Conservation (phyloP, 2,113 vertebrate genomes). For the Uria lomvia region DNA sequence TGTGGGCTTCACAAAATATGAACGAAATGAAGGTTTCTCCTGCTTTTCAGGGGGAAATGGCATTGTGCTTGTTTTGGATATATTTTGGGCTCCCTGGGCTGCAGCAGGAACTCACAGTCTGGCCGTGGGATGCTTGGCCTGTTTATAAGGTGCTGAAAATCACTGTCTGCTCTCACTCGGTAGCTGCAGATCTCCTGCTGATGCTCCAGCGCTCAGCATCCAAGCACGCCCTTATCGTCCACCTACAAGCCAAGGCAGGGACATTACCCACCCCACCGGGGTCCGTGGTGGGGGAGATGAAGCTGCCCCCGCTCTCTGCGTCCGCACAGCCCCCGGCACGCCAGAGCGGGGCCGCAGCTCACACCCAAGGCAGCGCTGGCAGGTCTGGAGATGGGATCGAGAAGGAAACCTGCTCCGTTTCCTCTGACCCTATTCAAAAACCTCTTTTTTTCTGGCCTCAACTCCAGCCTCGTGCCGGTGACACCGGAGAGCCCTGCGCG, state of each 20-base stretch:
- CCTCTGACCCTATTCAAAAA: background rate
- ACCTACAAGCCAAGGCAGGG: background rate
- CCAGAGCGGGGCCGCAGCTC: background rate
- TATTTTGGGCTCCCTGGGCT: background rate
- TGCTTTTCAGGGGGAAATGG: background rate
- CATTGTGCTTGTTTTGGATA: background rate
- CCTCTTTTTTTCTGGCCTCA: background rate
- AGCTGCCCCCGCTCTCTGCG: background rate
- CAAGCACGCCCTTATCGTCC: background rate
- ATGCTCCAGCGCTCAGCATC: background rate
- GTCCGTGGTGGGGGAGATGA: rapidly evolving
- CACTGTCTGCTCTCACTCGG: background rate
- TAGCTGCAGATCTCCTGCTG: background rate
- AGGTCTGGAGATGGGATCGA: background rate
- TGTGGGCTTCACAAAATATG: background rate
- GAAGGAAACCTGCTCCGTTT: background rate
- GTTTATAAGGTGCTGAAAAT: background rate
- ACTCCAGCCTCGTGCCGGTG: background rate
- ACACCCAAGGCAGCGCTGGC: background rate
- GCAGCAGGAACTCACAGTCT: background rate
- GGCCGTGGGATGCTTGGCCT: background rate
- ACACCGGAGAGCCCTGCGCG: rapidly evolving
- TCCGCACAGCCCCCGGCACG: rapidly evolving
- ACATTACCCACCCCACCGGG: background rate
- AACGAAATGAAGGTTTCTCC: background rate